These are phyloP conservation scores for Pygoscelis antarcticus DNA, from an alignment of 2,113 vertebrate species.

Conservation along the genomic window DNA sequence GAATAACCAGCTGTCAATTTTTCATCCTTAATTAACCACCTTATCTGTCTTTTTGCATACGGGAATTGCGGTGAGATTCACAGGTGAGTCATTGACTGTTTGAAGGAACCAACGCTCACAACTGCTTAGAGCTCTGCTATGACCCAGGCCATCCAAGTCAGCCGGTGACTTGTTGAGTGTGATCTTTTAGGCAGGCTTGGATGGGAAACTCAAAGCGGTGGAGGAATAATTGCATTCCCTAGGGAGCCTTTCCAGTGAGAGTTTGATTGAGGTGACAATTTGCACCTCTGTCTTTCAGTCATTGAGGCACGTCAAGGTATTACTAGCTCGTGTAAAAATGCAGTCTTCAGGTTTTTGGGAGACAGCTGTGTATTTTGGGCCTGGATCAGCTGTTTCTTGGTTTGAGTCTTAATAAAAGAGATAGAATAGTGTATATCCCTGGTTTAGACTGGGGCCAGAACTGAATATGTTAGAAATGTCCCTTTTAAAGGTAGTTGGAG, in stretches of 20 bases:
- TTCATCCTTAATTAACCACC: not conserved
- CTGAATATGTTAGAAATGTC: not conserved
- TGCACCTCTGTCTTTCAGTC: not conserved
- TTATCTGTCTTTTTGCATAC: not conserved
- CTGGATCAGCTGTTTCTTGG: not conserved
- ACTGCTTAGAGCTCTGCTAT: not conserved
- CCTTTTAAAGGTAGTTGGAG: not conserved
- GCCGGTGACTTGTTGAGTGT: not conserved
- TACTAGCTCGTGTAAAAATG: not conserved
- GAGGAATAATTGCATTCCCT: not conserved
- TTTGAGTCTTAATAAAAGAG: not conserved
- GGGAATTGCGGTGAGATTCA: not conserved
- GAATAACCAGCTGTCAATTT: not conserved
- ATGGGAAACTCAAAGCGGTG: not conserved
- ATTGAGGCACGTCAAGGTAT: not conserved
- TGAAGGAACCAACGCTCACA: not conserved
- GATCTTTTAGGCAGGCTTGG: not conserved
- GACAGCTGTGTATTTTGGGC: not conserved
- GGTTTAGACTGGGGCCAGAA: not conserved
- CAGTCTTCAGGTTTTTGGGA: accelerated
- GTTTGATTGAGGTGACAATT: not conserved
- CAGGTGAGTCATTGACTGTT: not conserved
- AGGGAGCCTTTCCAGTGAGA: not conserved
- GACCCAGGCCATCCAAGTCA: not conserved
- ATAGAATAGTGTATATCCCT: not conserved